phyloP scores from a whole-genome alignment of 2,797 vertebrate genomes.

The Anabas testudineus region DNA sequence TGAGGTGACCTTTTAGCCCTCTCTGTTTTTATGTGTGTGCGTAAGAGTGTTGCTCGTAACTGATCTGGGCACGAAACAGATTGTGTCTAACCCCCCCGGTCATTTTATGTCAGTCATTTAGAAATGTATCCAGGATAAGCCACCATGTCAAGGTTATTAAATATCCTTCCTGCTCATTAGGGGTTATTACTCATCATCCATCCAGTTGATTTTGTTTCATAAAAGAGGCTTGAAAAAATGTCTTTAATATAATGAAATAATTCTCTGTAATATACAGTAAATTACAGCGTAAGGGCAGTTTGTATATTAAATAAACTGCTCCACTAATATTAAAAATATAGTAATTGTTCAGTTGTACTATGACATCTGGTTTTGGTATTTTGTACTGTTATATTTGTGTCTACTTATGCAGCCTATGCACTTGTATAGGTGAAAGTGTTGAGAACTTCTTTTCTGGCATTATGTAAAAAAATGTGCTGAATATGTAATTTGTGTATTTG shows the following conservation, averaged over 20 bases:
- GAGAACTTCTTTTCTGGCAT: not conserved
- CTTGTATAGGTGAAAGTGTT: not conserved
- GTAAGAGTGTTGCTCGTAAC: not conserved
- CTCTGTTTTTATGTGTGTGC: not conserved
- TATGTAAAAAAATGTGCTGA: not conserved
- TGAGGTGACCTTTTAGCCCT: slow-evolving; percentile 41
- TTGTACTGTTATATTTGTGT: not conserved
- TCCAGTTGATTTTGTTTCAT: not conserved
- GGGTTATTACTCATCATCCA: slow-evolving; percentile 11
- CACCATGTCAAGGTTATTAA: slow-evolving; percentile 47
- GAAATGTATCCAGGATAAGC: slow-evolving; percentile 22
- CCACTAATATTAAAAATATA: no score
- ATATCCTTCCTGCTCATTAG: not conserved
- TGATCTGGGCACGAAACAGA: slow-evolving; percentile 34
- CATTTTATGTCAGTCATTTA: slow-evolving; percentile 29
- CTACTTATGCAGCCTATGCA: not conserved
- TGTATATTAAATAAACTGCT: no score
- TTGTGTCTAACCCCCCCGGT: slow-evolving; percentile 39
- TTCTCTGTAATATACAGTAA: no score
- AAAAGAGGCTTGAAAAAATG: not conserved
- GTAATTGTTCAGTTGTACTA: not conserved
- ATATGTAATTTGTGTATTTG: not conserved
- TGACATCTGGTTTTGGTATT: not conserved
- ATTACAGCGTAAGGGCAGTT: not conserved
- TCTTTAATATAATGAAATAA: no score